Base-by-base conservation (phyloP, 2,797 vertebrate genomes). In the Sternarchorhynchus goeldii region DNA sequence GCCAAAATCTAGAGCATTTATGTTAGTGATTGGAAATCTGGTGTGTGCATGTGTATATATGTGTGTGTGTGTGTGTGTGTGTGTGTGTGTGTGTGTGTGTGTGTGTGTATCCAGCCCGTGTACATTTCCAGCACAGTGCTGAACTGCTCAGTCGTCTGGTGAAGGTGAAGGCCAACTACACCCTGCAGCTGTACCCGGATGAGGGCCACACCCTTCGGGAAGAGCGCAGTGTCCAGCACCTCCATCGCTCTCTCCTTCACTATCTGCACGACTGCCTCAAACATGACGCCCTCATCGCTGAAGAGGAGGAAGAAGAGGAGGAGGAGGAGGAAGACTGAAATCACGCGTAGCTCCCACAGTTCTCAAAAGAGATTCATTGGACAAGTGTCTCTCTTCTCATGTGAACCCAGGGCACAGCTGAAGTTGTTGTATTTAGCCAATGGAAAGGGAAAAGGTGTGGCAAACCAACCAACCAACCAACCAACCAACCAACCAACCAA, bases 71-170 rank as follows among this genome's bases (percentile, higher is more conserved):
- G 3, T 20, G 18, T 41, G 32, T 32, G 0, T 58, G 14, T 64
- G 32, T 71, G 4, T 56, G 10, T 53, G 17, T 71, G 57, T 73
- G 34, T 77, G 25, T 76, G 17, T 73, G 57, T 68, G 6, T 75
- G 6, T 69, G 6, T 77, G 34, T 80, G 5, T 72, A 20, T 74
- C 39, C 82, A 95, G 94, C 93, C 0, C 91, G 90, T 73, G 94
- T 95, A 0, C 94, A 95, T 88, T 95, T 95, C 89, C 94, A 95
- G 86, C 94, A 95, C 85, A 95, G 92, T 2, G 94, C 94, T 4
- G 94, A 95, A 84, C 92, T 95, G 73, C 88, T 95, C 75, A 93
- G 88, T 87, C 92, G 92, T 12, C 88, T 95, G 73, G 92, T 95
- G 81, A 93, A 90, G 85, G 90, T 92, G 70, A 91, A 93, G 34